Evolutionary conservation across 2,888 invertebrate genomes (phyloP), one percentile per base, ranked within the genome.

Genomic region (Limnephilus rhombicus): DNA sequence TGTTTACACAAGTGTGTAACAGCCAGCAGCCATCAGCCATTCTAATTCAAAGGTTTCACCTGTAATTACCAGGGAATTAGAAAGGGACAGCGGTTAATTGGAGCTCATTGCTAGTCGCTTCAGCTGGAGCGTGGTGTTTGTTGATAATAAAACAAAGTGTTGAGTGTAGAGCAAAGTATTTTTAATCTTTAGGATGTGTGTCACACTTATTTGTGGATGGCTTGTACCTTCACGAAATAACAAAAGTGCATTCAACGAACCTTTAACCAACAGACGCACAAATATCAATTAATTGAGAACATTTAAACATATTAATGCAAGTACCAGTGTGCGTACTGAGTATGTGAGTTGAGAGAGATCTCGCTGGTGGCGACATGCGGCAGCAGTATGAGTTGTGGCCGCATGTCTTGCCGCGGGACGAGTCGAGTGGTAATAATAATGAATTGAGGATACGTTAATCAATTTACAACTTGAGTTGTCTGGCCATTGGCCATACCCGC

Each of bases 51-150:
- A 85, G 37, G 41, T 45, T 85, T 85, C 45, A 85, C 85, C 85
- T 85, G 85, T 45, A 85, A 85, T 85, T 85, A 85, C 24, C n/a
- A 24, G 85, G 41, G 13, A 85, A 85, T 85, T 85, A 85, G 85
- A 85, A 45, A 41, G 85, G 45, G 85, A 85, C 85, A 85, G 45
- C 85, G 24, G 18, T 45, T 41, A 41, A 68, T 68, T 45, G 85
- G 41, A 45, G 45, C 24, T 13, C 41, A n/a, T 85, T 85, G 34
- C 85, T n/a, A 45, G 15, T 85, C 41, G 5, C 85, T 45, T 85
- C 45, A 41, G 85, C 85, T 13, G 4, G 53, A 68, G 18, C 18
- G 24, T 24, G 53, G 5, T 18, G 53, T 45, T 45, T 68, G 53
- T 53, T 31, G 31, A 31, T 1, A 31, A 31, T 31, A 31, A 2